Conservation (phyloP, 2,888 invertebrate species). For the Pandemis heparana region DNA sequence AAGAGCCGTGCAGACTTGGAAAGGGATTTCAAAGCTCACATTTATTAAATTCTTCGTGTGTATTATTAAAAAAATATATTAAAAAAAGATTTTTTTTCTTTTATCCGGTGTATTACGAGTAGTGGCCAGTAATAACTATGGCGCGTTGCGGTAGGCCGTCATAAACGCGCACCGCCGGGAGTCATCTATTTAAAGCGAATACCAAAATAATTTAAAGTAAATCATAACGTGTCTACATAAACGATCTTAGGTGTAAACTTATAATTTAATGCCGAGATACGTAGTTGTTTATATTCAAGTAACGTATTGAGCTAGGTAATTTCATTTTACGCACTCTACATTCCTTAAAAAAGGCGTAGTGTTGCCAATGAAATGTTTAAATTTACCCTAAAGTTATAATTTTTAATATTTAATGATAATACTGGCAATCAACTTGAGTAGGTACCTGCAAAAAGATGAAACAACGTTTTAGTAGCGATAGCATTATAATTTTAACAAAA, state of each 20-base stretch:
- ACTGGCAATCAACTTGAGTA: too few relatives aligned
- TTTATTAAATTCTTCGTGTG: neutral
- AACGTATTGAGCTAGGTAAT: neutral
- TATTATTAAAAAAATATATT: neutral
- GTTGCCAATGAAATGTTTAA: neutral
- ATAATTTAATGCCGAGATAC: neutral
- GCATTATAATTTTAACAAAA: too few relatives aligned
- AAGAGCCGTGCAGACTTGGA: neutral
- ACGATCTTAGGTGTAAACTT: constrained; percentile 28
- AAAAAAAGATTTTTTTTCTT: too few relatives aligned
- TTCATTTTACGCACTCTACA: neutral
- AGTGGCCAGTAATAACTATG: neutral
- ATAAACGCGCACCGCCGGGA: constrained; percentile 30
- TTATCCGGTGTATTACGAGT: too few relatives aligned
- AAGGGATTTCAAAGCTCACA: neutral
- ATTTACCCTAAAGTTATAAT: neutral
- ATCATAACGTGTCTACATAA: constrained; percentile 25
- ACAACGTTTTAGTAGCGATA: too few relatives aligned
- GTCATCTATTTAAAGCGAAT: constrained; percentile 33
- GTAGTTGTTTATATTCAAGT: neutral
- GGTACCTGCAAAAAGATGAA: too few relatives aligned
- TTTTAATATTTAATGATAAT: too few relatives aligned
- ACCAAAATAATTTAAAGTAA: constrained; percentile 33
- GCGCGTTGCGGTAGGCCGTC: constrained; percentile 18
- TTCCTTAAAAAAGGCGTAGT: neutral